Evolutionary conservation across 2,113 vertebrate species (phyloP), one percentile per base, ranked within the genome.

Genomic region (Dendropsophus ebraccatus): DNA sequence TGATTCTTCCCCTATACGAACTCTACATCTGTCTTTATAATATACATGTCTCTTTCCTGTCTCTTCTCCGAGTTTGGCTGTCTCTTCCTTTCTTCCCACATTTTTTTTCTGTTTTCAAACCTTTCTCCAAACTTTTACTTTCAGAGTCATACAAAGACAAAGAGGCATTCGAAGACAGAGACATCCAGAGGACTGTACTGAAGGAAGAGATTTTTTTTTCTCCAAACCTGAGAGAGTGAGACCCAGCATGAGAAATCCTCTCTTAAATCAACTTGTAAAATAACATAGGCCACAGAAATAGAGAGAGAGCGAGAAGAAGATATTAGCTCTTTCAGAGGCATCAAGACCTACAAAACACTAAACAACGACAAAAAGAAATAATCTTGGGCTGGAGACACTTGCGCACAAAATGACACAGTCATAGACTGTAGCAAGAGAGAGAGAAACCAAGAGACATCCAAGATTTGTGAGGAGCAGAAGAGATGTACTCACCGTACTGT

Each of bases 401-500:
- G 30, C 45, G 11, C 1, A 19, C 58, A 76, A 75, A 49, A 85
- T 85, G 83, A 85, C 13, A 52, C 83, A 77, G 83, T 30, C 73
- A 21, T 85, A 77, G 45, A 65, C 73, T 49, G 58, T 21, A 85
- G 25, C 73, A 10, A 67, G 19, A 32, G 12, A 47, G 30, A 32
- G 73, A 76, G n/a, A 45, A 30, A 32, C 5, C 52, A 77, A 52
- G 67, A 54, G 23, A 16, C 81, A 56, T 41, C 81, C n/a, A 28
- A 41, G 41, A 47, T 30, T 17, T 17, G 58, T 65, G 58, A 65
- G 73, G 73, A 77, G 58, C 56, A 60, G 35, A 67, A 85, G 83
- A 85, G 56, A 85, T 85, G 83, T 85, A 85, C 73, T 85, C 83
- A 17, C 83, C 83, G 1, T 85, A 85, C 83, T 85, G 83, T 28